Base-by-base conservation (phyloP, 1,140 invertebrate genomes). In the Zaprionus gabonicus region DNA sequence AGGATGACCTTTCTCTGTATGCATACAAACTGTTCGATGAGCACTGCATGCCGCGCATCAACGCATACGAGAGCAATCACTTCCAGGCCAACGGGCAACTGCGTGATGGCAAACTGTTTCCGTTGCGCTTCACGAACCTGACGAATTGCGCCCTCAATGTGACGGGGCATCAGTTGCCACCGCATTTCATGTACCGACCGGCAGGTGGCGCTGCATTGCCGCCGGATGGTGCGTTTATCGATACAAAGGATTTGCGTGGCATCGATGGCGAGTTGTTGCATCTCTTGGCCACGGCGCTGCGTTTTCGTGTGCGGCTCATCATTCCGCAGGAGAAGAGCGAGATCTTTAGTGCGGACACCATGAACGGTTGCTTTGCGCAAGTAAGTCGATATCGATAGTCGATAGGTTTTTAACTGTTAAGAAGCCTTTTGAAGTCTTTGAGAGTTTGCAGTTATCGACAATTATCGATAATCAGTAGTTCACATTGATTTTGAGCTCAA, bases 201-300 rank as follows among this genome's bases (percentile, higher is more conserved):
- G 1, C 46, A 62, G 12, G 20, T 31, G n/a, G 23, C 6, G n/a
- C 17, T 2, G 0, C 13, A 3, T 9, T 56, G 55, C 49, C 53
- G 0, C 15, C 6, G 1, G 46, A 57, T n/a, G 51, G 59, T 0
- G 31, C 71, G 2, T 51, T 76, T 15, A 23, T 68, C 1, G 17
- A 75, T 4, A 5, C 28, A 15, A 15, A 36, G 4, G 44, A 65
- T 2, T 4, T 84, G 15, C 34, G 36, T 0, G 84, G 84, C 6
- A 83, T 88, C n/a, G 84, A 88, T 56, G 86, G 84, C 23, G 84
- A 88, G 15, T 13, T 88, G 20, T 57, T 88, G 5, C 56, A 53
- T n/a, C 58, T 88, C 4, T 49, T 88, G 51, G 78, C 84, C 15
- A 56, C 15, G 9, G 57, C 75, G 0, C 17, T 88, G n/a, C 31